phyloP scores from a whole-genome alignment of 2,797 vertebrate species.

The Tolypeutes matacus region DNA sequence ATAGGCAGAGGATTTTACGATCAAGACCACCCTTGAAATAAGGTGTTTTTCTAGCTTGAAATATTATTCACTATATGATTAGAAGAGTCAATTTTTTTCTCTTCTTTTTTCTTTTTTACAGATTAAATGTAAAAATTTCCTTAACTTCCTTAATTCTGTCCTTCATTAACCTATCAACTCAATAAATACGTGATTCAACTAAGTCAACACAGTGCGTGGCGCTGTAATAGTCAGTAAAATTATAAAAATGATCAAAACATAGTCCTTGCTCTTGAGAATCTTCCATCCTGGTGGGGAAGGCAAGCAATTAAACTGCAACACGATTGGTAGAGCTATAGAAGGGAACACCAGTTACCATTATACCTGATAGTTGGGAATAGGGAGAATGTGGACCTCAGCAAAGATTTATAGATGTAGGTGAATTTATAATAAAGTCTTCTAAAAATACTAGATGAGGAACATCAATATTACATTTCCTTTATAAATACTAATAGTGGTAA shows the following conservation, averaged over 20 bases:
- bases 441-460: neutral
- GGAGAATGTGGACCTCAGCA: neutral
- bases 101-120: neutral
- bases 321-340: neutral
- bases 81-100: neutral
- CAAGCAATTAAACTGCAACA: neutral
- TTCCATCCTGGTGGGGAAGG: neutral
- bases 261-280: neutral
- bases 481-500: neutral
- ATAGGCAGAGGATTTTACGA: slow-evolving; percentile 21
- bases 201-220: neutral
- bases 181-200: neutral
- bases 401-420: neutral
- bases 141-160: neutral
- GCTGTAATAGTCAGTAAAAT: neutral
- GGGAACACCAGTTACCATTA: neutral
- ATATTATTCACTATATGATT: slow-evolving; percentile 10
- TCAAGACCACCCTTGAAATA: slow-evolving; percentile 16
- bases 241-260: neutral
- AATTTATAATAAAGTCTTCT: neutral
- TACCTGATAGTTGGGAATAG: neutral
- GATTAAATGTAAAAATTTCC: neutral
- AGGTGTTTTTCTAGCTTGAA: neutral
- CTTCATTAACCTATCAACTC: neutral
- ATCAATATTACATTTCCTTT: neutral